Evolutionary conservation across 2,797 vertebrate species (phyloP).

Genomic region (Diplodus puntazzo): DNA sequence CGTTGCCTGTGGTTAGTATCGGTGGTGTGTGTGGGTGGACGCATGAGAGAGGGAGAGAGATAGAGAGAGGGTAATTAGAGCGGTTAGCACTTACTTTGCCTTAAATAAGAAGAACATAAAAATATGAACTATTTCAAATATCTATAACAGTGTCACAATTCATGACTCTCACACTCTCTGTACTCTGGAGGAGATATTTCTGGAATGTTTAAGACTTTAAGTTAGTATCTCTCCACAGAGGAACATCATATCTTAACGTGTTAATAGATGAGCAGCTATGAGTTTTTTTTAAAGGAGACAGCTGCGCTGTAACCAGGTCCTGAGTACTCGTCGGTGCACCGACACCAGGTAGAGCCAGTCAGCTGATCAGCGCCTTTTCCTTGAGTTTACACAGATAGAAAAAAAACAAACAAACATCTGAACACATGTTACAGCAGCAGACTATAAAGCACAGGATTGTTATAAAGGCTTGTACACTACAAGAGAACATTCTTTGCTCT

Average conservation of each 20-base stretch:
- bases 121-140: not conserved
- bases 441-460: not conserved
- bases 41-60: not conserved
- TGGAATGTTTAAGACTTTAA: not conserved
- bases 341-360: constrained; percentile 56
- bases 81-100: not conserved
- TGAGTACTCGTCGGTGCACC: not conserved
- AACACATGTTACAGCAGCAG: too few species aligned
- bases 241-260: not conserved
- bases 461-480: not conserved
- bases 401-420: too few species aligned
- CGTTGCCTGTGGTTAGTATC: constrained; percentile 12
- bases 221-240: not conserved
- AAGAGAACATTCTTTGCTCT: not conserved
- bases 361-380: not conserved
- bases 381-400: not conserved
- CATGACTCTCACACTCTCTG: not conserved
- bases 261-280: not conserved
- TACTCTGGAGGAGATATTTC: not conserved
- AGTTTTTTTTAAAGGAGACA: not conserved
- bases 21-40: not conserved
- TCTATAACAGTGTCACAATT: not conserved
- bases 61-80: constrained; percentile 1
- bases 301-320: not conserved
- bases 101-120: not conserved